Percentiles rank a stretch among this genome's conserved stretches.
These are phyloP conservation scores for Ardeotis arabs DNA, from an alignment of 2,113 vertebrate genomes.

Conservation along the genomic window DNA sequence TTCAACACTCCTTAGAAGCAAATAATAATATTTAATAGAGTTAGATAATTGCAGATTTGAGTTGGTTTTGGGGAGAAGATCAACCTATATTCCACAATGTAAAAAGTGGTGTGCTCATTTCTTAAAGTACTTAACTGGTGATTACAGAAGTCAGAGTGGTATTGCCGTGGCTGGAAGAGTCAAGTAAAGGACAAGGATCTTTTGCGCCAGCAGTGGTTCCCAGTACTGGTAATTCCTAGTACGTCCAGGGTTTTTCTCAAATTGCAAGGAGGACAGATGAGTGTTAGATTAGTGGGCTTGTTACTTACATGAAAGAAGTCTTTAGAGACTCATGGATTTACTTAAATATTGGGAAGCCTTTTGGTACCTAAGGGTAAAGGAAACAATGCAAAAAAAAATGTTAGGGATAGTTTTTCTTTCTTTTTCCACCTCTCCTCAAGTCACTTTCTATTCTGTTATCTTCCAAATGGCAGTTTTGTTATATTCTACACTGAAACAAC, in stretches of 20 bases:
- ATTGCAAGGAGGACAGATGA: not conserved
- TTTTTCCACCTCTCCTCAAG: not conserved
- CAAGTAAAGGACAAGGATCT: not conserved
- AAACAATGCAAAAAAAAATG: not conserved
- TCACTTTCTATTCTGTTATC: not conserved
- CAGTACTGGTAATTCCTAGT: not conserved
- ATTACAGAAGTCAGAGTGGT: not conserved
- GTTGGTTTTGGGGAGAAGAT: not conserved
- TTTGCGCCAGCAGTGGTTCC: not conserved
- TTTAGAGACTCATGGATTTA: not conserved
- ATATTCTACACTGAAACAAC: conserved; percentile 10
- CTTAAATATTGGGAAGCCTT: not conserved
- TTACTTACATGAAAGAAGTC: not conserved
- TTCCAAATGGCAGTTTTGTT: not conserved
- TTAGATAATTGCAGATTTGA: not conserved
- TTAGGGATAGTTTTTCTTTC: not conserved
- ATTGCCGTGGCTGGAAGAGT: not conserved
- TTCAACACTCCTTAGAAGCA: not conserved
- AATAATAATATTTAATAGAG: not conserved
- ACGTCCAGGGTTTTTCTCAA: not conserved
- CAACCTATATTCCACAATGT: not conserved
- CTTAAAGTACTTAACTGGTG: not conserved
- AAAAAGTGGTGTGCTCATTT: not conserved
- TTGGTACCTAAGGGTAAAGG: not conserved
- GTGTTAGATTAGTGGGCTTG: not conserved